Evolutionary conservation across 2,113 vertebrate species (phyloP), one percentile per base, ranked within the genome.

Genomic region (Muntiacus muntjak): DNA sequence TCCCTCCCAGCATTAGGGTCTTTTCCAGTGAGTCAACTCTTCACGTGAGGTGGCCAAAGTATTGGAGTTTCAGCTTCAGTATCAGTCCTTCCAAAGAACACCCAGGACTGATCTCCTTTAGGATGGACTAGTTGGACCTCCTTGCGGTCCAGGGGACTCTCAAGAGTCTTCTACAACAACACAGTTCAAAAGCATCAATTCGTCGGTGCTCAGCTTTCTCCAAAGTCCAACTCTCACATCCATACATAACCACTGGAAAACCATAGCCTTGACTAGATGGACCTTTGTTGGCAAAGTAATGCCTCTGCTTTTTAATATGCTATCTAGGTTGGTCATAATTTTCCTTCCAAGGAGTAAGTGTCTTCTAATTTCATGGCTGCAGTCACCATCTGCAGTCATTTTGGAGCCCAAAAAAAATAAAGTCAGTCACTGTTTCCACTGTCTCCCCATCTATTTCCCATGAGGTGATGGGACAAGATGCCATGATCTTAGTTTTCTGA

Each of bases 321-420:
- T 64, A 33, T 33, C 7, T 33, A 33, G 30, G 30, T 17, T 64
- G 7, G 60, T 64, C 60, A 64, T 33, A 33, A 64, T 15, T 64
- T 64, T 64, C 0, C 30, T 33, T 64, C 30, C 30, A 64, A 64
- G 60, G 30, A 17, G 30, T 64, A 33, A 33, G 62, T 1, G 7
- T 64, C 62, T 64, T 64, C 8, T 62, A 62, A 62, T 62, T 30
- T 30, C 28, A 62, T 62, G 60, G 60, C 60, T 33, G 28, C 14
- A 33, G 3, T 62, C 60, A 62, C 60, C 30, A 33, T 64, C 15
- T 64, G 62, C 62, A 64, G 62, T 64, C 30, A 64, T 33, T 64
- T 64, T 64, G 30, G 62, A 64, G 30, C 30, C 30, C 15, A 0
- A 0, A 0, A 9, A 9, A n/a, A n/a, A n/a, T 64, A 8, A 64